phyloP scores from a whole-genome alignment of 2,888 invertebrate species.

The Aspidiotus destructor region DNA sequence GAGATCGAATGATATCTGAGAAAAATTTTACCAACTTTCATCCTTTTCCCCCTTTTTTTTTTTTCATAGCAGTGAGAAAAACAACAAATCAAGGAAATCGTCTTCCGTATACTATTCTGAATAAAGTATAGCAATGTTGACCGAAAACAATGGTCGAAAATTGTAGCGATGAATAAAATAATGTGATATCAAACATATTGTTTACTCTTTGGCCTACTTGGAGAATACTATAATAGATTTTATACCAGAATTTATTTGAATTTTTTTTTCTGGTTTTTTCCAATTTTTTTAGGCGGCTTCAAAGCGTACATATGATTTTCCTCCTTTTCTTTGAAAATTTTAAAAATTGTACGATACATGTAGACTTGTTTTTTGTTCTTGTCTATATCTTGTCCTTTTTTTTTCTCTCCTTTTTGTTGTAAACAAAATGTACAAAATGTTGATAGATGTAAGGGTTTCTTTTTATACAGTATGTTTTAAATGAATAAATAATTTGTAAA shows the following conservation, averaged over 20 bases:
- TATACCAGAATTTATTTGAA: conserved; percentile 24
- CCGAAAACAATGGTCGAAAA: no score
- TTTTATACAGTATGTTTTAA: not conserved
- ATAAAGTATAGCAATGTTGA: no score
- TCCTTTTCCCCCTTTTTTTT: no score
- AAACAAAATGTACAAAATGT: conserved; percentile 18
- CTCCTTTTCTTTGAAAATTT: conserved; percentile 1
- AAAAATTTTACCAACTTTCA: no score
- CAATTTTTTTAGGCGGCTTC: no score
- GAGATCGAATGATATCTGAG: not conserved
- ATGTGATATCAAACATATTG: no score
- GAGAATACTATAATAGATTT: conserved; percentile 11
- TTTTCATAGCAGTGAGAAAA: no score
- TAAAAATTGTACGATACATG: not conserved
- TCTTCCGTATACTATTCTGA: no score
- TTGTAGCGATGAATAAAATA: no score
- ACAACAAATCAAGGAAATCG: no score
- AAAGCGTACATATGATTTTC: not conserved
- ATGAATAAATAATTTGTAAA: conserved; percentile 1
- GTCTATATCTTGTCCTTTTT: not conserved
- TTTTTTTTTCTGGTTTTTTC: not conserved
- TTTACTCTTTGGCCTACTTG: no score
- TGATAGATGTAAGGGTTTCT: conserved; percentile 7
- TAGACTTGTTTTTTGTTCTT: not conserved
- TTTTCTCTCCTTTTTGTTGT: not conserved